phyloP scores from a whole-genome alignment of 2,888 invertebrate genomes.

The Beris morrisii region DNA sequence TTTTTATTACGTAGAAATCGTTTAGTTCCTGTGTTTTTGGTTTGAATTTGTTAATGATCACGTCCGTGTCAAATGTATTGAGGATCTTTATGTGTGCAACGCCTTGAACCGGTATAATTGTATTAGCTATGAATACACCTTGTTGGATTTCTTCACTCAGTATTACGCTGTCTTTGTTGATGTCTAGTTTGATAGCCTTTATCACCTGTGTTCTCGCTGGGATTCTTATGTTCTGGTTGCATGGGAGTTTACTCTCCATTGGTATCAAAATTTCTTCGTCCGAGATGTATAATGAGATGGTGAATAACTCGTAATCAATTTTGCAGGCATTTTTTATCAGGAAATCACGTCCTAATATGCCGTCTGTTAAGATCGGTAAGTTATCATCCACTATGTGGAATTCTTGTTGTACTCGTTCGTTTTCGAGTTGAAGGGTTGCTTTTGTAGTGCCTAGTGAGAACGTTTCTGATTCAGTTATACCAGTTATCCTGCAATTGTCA shows the following conservation, averaged over 20 bases:
- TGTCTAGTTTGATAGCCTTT: not conserved
- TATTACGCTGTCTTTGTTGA: slow-evolving; percentile 27
- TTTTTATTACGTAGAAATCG: not conserved
- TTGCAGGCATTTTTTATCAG: slow-evolving; percentile 3
- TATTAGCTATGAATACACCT: slow-evolving; percentile 23
- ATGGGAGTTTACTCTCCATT: slow-evolving; percentile 20
- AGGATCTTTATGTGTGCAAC: slow-evolving; percentile 18
- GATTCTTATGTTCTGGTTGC: not conserved
- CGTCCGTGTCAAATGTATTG: slow-evolving; percentile 2
- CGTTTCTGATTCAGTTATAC: not conserved
- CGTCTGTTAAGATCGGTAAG: slow-evolving; percentile 28
- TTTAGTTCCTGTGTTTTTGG: not conserved
- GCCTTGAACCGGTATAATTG: slow-evolving; percentile 21
- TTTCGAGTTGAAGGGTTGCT: not conserved
- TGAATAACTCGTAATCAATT: slow-evolving; percentile 25
- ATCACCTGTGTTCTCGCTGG: not conserved
- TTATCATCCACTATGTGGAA: slow-evolving; percentile 11
- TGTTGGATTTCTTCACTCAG: slow-evolving; percentile 24
- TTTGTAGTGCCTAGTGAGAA: not conserved
- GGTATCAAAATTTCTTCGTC: slow-evolving; percentile 19
- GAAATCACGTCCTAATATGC: slow-evolving; percentile 26
- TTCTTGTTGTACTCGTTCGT: slow-evolving; percentile 1
- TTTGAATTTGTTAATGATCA: slow-evolving; percentile 1
- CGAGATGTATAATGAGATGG: not conserved
- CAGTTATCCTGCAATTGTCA: not conserved